A percentile compares a stretch with the other conserved stretches of the same genome.
Conservation (phyloP, 1,140 invertebrate genomes). For the Popillia japonica region DNA sequence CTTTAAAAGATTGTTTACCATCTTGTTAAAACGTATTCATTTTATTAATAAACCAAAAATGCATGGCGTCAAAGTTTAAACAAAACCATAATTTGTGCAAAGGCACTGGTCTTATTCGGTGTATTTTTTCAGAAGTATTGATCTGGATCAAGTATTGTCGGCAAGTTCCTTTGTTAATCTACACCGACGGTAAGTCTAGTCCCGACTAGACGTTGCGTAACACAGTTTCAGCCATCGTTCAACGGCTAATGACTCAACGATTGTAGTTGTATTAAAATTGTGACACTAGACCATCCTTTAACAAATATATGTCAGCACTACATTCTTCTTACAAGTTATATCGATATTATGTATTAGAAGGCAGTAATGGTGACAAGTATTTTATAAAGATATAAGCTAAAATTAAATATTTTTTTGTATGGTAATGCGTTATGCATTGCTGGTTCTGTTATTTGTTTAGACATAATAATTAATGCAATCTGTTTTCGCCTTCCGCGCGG, state of each 20-base stretch:
- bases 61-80: slow-evolving; percentile 20
- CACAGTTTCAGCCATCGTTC: slow-evolving; percentile 40
- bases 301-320: slow-evolving; percentile 30
- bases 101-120: slow-evolving; percentile 56
- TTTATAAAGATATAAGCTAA: slow-evolving; percentile 3
- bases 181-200: slow-evolving; percentile 61
- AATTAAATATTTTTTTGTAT: slow-evolving; percentile 27
- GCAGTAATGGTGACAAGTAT: slow-evolving; percentile 29
- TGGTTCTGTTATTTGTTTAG: slow-evolving; percentile 43
- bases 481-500: slow-evolving; percentile 57
- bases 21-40: slow-evolving; percentile 24
- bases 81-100: slow-evolving; percentile 36
- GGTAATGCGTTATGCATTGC: slow-evolving; percentile 31
- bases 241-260: slow-evolving; percentile 21
- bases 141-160: slow-evolving; percentile 59
- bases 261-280: slow-evolving; percentile 32
- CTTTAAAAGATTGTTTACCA: slow-evolving; percentile 36
- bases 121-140: slow-evolving; percentile 61
- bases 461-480: slow-evolving; percentile 58
- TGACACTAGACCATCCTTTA: slow-evolving; percentile 26
- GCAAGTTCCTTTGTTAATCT: slow-evolving; percentile 57
- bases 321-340: slow-evolving; percentile 8
- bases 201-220: slow-evolving; percentile 57
- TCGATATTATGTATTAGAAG: slow-evolving; percentile 8
- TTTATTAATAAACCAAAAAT: slow-evolving; percentile 36